Evolutionary conservation across 2,113 vertebrate genomes (phyloP).

Genomic region (Crotalus helleri): DNA sequence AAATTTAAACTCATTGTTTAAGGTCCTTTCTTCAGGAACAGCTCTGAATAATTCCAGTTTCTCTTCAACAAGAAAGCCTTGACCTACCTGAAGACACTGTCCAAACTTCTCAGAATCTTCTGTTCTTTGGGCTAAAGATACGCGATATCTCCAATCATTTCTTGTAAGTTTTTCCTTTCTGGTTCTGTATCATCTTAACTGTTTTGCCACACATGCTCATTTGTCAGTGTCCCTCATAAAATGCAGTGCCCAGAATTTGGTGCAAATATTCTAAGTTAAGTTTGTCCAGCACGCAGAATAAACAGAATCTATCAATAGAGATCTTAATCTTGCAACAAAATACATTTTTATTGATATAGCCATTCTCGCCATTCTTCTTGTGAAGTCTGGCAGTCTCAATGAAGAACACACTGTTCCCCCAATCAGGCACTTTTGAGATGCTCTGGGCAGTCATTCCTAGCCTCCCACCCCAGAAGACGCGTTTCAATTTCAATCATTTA

Average conservation of each 20-base stretch:
- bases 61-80: background rate
- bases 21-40: background rate
- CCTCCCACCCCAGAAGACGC: background rate
- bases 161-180: background rate
- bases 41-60: background rate
- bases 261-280: background rate
- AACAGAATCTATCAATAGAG: background rate
- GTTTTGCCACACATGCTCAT: background rate
- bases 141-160: background rate
- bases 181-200: background rate
- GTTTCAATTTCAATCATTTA: background rate
- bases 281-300: background rate
- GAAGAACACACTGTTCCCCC: background rate
- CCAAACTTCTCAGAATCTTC: background rate
- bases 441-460: background rate
- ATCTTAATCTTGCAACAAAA: background rate
- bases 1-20: background rate
- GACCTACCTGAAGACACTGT: background rate
- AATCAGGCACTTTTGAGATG: background rate
- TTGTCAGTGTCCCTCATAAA: background rate
- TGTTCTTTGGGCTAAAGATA: background rate
- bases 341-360: background rate
- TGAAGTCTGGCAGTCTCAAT: background rate
- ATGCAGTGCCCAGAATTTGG: background rate
- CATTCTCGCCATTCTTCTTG: background rate